Conservation (phyloP, 2,888 invertebrate species). For the Eledone cirrhosa region DNA sequence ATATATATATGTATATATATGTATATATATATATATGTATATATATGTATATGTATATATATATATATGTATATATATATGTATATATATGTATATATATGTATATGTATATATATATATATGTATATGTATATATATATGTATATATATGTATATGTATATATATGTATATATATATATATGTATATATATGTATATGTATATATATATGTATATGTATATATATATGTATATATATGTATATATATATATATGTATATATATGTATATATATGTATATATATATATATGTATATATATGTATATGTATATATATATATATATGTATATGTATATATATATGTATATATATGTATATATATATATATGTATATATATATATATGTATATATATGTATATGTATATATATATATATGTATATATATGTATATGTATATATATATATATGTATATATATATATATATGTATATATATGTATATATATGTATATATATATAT, state of each 20-base stretch:
- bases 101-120: neutral
- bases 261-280: neutral
- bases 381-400: too few species aligned
- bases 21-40: neutral
- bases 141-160: neutral
- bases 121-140: neutral
- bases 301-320: neutral
- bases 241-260: neutral
- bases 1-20: slow-evolving; percentile 13
- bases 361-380: too few species aligned
- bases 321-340: neutral
- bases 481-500: neutral
- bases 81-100: slow-evolving; percentile 19
- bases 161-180: neutral
- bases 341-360: neutral
- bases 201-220: too few species aligned
- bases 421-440: neutral
- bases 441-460: slow-evolving; percentile 9
- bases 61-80: neutral
- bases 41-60: neutral
- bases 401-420: neutral
- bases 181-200: too few species aligned
- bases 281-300: neutral
- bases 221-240: neutral
- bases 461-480: neutral